These are phyloP conservation scores for Neodiprion fabricii DNA, from an alignment of 1,140 invertebrate genomes.

Conservation along the genomic window DNA sequence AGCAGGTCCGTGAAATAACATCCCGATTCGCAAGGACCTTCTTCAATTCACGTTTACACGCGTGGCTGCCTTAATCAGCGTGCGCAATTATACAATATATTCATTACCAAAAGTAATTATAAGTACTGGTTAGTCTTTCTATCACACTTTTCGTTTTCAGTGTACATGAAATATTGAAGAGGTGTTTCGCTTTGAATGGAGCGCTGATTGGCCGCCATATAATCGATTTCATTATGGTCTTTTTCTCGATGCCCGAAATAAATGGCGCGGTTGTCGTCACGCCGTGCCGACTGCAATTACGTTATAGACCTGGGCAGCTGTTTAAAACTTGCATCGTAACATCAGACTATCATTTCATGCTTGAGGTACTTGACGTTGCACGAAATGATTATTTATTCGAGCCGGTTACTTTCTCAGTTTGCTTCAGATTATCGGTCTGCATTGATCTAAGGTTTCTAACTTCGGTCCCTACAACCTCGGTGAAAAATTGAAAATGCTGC, in stretches of 20 bases:
- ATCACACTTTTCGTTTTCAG: too few species aligned
- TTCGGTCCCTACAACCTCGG: neutral
- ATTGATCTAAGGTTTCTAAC: neutral
- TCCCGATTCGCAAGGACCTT: too few species aligned
- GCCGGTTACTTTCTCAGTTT: conserved; percentile 19
- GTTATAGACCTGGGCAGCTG: too few species aligned
- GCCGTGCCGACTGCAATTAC: neutral
- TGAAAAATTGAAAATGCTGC: conserved; percentile 31
- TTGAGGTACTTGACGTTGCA: neutral
- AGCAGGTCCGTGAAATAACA: too few species aligned
- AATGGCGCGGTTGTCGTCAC: neutral
- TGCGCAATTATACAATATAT: too few species aligned
- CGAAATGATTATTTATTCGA: neutral
- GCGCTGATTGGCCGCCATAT: neutral
- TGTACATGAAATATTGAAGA: too few species aligned
- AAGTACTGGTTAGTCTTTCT: too few species aligned
- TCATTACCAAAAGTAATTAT: too few species aligned
- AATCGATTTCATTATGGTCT: neutral
- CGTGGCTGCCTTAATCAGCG: too few species aligned
- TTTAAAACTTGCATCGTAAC: neutral
- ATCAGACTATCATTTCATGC: neutral
- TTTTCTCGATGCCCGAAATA: neutral
- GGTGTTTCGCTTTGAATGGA: too few species aligned
- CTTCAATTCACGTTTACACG: too few species aligned
- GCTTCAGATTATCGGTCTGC: conserved; percentile 15